Conservation (phyloP, 2,888 invertebrate genomes). For the Drosophila stalkeri region DNA sequence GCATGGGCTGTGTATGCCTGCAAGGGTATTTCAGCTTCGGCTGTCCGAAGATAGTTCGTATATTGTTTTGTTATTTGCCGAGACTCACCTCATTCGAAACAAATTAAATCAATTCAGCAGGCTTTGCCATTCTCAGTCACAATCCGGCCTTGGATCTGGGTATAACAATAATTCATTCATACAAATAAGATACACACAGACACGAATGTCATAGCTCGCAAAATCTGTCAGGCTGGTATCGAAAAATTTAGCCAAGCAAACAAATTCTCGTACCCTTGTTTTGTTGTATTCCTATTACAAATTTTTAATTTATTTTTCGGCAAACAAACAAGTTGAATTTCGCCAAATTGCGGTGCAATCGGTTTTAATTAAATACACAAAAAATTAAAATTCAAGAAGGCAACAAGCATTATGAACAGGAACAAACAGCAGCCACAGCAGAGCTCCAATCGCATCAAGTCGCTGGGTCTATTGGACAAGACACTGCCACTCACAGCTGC, state of each 20-base stretch:
- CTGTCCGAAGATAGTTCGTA: conserved; percentile 3
- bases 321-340: conserved; percentile 16
- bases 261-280: conserved; percentile 13
- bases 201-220: conserved; percentile 32
- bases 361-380: neutral
- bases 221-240: conserved; percentile 26
- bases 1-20: neutral
- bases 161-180: conserved; percentile 32
- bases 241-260: conserved; percentile 5
- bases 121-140: conserved; percentile 31
- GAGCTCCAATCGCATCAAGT: neutral
- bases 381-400: neutral
- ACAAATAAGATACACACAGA: conserved; percentile 21
- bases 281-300: conserved; percentile 10
- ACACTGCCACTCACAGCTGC: conserved; percentile 32
- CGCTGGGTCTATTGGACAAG: conserved; percentile 45
- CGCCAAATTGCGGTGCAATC: conserved; percentile 18
- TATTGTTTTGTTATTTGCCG: conserved; percentile 11
- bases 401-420: conserved; percentile 18
- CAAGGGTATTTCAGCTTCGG: conserved; percentile 15
- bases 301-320: conserved; percentile 30
- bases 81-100: conserved; percentile 27
- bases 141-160: conserved; percentile 19
- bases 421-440: conserved; percentile 3
- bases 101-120: conserved; percentile 29